phyloP scores from a whole-genome alignment of 2,113 vertebrate species.

The Corythoichthys haematopterus region DNA sequence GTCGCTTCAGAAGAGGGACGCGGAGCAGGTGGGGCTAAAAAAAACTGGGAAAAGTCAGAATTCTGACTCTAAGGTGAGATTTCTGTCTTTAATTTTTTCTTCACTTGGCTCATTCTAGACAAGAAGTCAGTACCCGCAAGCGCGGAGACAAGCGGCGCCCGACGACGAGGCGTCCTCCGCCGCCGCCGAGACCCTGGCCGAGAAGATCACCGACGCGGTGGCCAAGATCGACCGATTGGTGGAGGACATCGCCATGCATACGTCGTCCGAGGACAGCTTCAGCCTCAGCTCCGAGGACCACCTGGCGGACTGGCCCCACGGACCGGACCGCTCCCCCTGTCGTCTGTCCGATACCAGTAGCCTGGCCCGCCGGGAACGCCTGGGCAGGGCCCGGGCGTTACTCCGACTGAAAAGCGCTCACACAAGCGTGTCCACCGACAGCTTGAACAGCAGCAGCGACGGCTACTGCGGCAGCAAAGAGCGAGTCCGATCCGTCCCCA shows the following conservation, averaged over 20 bases:
- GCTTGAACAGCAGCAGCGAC: constrained; percentile 89
- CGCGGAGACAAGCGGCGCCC: constrained; percentile 57
- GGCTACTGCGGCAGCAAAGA: constrained; percentile 84
- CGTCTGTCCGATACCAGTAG: constrained; percentile 75
- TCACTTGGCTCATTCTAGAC: constrained; percentile 12
- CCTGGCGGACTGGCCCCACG: constrained; percentile 83
- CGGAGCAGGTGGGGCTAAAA: too few species aligned
- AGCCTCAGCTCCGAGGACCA: constrained; percentile 95
- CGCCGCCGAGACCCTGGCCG: constrained; percentile 82
- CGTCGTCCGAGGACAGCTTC: constrained; percentile 92
- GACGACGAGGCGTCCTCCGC: constrained; percentile 75
- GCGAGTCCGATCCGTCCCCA: constrained; percentile 73
- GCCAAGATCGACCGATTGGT: constrained; percentile 92
- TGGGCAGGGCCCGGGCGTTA: constrained; percentile 78
- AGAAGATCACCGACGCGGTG: constrained; percentile 87
- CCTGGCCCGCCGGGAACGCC: constrained; percentile 71
- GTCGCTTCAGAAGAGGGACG: constrained; percentile 65
- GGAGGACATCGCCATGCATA: constrained; percentile 92
- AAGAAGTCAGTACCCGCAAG: too few species aligned
- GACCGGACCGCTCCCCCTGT: constrained; percentile 85
- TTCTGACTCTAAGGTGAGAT: too few species aligned
- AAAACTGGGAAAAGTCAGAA: too few species aligned
- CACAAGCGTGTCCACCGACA: constrained; percentile 88
- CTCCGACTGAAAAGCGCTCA: constrained; percentile 81
- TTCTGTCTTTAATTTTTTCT: too few species aligned